A percentile compares a stretch with the other conserved stretches of the same genome.
Evolutionary conservation across 2,113 vertebrate genomes (phyloP).

Genomic region (Ciconia boyciana): DNA sequence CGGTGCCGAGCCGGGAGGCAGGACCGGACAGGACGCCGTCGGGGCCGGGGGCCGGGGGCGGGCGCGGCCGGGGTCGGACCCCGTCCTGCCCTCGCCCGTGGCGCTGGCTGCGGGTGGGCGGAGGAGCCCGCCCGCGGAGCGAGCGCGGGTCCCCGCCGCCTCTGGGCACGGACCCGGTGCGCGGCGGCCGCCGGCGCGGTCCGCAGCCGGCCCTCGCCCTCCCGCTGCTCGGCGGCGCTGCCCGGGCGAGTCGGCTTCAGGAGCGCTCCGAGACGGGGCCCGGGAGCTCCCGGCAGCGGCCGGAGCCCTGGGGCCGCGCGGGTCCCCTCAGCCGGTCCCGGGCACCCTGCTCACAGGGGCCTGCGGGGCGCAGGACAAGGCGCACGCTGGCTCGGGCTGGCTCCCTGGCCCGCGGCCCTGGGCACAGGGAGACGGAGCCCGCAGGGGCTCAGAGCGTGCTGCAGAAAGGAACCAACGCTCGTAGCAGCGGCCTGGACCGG

Average conservation of each 20-base stretch:
- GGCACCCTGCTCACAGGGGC: neutral
- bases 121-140: neutral
- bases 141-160: neutral
- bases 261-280: too few relatives aligned
- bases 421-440: neutral
- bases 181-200: neutral
- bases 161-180: neutral
- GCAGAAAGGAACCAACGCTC: neutral
- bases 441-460: too few relatives aligned
- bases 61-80: fast-evolving
- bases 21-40: fast-evolving
- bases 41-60: neutral
- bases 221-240: neutral
- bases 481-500: fast-evolving
- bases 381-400: neutral
- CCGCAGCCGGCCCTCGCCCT: neutral
- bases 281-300: neutral
- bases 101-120: neutral
- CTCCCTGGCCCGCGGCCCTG: neutral
- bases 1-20: neutral
- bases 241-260: neutral
- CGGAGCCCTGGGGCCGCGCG: neutral
- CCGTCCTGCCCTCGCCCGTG: neutral
- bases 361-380: neutral
- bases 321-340: fast-evolving